These are phyloP conservation scores for Macrophya alboannulata DNA, from an alignment of 2,888 invertebrate genomes.

Conservation along the genomic window DNA sequence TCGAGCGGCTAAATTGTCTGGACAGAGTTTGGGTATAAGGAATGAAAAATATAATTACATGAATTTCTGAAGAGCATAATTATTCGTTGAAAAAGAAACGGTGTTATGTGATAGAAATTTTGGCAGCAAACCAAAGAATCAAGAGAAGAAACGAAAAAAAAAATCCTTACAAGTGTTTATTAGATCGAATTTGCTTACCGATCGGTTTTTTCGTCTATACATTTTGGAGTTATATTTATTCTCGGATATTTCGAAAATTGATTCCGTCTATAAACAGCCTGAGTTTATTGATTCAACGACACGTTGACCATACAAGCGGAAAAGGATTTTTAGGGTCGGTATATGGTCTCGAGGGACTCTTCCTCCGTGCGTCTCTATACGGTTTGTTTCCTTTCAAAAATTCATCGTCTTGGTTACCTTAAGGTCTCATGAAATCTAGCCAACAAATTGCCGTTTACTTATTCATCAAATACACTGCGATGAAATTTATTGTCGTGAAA, in stretches of 20 bases:
- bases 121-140: neutral
- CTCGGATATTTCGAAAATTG: neutral
- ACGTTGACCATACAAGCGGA: slow-evolving; percentile 17
- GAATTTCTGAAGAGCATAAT: neutral
- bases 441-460: neutral
- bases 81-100: neutral
- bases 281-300: slow-evolving; percentile 40
- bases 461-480: neutral
- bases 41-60: neutral
- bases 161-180: neutral
- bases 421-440: neutral
- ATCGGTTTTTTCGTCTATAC: neutral
- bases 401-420: slow-evolving; percentile 1
- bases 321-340: slow-evolving; percentile 44
- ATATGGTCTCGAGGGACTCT: slow-evolving; percentile 16
- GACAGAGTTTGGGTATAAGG: neutral
- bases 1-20: neutral
- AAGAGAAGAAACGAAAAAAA: neutral
- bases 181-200: neutral
- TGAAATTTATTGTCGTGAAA: neutral
- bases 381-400: slow-evolving; percentile 11
- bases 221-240: neutral
- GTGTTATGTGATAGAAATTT: neutral
- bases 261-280: slow-evolving; percentile 34
- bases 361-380: neutral